Conservation (phyloP, 2,797 vertebrate species). For the Melanotaenia pygmaea region DNA sequence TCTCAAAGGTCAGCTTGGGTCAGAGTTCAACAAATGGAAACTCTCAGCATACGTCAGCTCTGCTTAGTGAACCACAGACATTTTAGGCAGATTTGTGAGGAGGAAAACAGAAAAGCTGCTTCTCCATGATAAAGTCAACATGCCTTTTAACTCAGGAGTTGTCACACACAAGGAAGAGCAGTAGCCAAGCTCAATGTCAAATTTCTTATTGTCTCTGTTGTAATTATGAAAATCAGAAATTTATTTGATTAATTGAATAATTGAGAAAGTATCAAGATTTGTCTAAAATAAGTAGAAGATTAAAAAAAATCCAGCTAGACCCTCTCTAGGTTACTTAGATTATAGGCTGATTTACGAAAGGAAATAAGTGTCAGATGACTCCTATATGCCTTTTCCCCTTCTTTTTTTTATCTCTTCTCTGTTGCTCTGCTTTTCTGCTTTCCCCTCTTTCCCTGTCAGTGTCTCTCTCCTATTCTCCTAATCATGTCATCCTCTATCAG, state of each 20-base stretch:
- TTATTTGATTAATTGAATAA: no score
- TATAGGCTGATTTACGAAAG: slow-evolving; percentile 52
- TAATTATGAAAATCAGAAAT: not conserved
- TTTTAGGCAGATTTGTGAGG: not conserved
- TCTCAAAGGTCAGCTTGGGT: slow-evolving; percentile 1
- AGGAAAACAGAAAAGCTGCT: not conserved
- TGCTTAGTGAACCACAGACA: not conserved
- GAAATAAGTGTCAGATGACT: slow-evolving; percentile 54
- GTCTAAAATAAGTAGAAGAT: not conserved
- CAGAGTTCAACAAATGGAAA: slow-evolving; percentile 4
- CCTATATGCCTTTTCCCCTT: slow-evolving; percentile 15
- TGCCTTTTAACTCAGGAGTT: not conserved
- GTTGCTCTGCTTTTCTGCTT: slow-evolving; percentile 1
- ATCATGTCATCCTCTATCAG: slow-evolving; percentile 42
- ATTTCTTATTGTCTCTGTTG: not conserved
- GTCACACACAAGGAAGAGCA: not conserved
- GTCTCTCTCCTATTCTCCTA: slow-evolving; percentile 28
- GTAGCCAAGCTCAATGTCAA: not conserved
- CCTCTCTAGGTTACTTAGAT: slow-evolving; percentile 49
- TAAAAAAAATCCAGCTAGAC: slow-evolving; percentile 1
- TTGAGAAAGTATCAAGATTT: not conserved
- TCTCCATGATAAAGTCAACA: no score
- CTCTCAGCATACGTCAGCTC: not conserved
- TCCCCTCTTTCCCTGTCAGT: slow-evolving; percentile 22
- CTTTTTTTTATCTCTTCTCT: not conserved